These are phyloP conservation scores for Geotrupes spiniger DNA, from an alignment of 2,888 invertebrate genomes.

Conservation along the genomic window DNA sequence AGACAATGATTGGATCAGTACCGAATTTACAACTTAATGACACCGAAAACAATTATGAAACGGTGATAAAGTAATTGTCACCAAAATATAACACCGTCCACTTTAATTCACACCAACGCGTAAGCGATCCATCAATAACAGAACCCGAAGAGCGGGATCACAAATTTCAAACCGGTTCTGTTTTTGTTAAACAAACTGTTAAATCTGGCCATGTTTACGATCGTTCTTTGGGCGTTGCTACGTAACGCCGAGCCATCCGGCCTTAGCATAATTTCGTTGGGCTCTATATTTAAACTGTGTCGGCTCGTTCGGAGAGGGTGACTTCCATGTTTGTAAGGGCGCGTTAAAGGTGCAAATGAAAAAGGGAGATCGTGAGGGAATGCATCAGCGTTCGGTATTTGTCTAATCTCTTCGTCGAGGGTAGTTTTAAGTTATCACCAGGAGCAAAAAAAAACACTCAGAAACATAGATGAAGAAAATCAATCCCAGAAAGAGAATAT, in stretches of 20 bases:
- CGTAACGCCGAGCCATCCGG: background rate
- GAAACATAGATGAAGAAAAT: too few relatives aligned
- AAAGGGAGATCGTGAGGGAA: slow-evolving; percentile 2
- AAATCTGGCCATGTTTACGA: slow-evolving; percentile 7
- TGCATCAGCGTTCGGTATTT: background rate
- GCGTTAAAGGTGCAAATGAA: slow-evolving; percentile 6
- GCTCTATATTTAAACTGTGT: slow-evolving; percentile 5
- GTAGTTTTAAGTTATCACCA: too few relatives aligned
- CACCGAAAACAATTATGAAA: too few relatives aligned
- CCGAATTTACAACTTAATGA: too few relatives aligned
- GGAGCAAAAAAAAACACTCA: too few relatives aligned
- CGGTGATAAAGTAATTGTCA: too few relatives aligned
- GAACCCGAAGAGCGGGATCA: too few relatives aligned
- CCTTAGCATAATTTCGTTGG: background rate
- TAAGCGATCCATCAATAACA: too few relatives aligned
- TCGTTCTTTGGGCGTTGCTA: slow-evolving; percentile 4
- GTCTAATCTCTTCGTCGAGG: background rate
- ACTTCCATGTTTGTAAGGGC: slow-evolving; percentile 1
- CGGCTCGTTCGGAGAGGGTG: slow-evolving; percentile 2
- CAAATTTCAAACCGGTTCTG: background rate
- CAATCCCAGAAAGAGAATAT: too few relatives aligned
- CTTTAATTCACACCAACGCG: too few relatives aligned
- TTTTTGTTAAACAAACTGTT: slow-evolving; percentile 4
- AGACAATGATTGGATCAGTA: too few relatives aligned
- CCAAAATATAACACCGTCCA: too few relatives aligned